phyloP scores from a whole-genome alignment of 2,797 vertebrate species.

The Halcyon badia region DNA sequence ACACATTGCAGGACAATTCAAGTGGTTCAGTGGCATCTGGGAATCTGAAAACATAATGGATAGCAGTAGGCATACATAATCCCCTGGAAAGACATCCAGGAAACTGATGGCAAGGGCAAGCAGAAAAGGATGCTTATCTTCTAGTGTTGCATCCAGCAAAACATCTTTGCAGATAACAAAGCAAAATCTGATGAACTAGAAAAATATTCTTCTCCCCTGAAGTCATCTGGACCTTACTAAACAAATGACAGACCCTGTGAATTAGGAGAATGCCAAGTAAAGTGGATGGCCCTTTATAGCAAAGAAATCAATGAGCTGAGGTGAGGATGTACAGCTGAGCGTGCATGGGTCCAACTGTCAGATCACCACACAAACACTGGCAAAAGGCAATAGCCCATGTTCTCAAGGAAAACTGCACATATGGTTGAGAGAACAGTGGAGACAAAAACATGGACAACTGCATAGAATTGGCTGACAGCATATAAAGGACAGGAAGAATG shows the following conservation, averaged over 20 bases:
- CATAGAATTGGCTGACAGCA: not conserved
- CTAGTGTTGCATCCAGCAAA: not conserved
- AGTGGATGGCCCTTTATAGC: not conserved
- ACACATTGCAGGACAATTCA: constrained; percentile 18
- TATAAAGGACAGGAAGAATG: not conserved
- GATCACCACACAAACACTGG: not conserved
- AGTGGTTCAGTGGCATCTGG: constrained; percentile 42
- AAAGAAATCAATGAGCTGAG: not conserved
- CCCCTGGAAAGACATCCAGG: constrained; percentile 51
- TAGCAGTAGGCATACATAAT: constrained; percentile 57
- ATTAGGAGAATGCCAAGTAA: not conserved
- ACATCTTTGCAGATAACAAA: constrained; percentile 17
- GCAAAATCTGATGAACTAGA: not conserved
- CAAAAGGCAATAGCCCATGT: not conserved
- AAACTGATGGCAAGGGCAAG: constrained; percentile 18
- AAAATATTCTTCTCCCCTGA: constrained; percentile 32
- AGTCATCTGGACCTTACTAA: constrained; percentile 3
- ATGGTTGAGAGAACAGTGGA: not conserved
- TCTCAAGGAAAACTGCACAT: not conserved
- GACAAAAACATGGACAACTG: not conserved
- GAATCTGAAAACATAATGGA: constrained; percentile 53
- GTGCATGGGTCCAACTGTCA: accelerated
- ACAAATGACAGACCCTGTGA: constrained; percentile 7
- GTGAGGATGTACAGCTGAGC: not conserved
- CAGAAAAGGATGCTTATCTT: not conserved